These are phyloP conservation scores for Sylvicola cinctus DNA, from an alignment of 2,888 invertebrate genomes.

Conservation along the genomic window DNA sequence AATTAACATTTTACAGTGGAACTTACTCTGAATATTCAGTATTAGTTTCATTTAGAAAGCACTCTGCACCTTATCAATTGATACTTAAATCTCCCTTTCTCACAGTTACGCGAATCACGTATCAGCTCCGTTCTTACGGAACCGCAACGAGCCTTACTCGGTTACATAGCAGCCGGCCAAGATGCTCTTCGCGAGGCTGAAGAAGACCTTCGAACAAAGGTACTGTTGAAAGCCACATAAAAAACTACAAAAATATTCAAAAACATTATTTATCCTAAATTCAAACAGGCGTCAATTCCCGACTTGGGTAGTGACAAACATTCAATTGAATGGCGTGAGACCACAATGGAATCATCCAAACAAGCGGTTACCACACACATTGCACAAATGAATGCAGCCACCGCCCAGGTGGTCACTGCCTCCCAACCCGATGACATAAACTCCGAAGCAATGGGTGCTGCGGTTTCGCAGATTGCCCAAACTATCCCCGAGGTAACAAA, in stretches of 20 bases:
- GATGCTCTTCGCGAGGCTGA: conserved; percentile 76
- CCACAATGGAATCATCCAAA: conserved; percentile 81
- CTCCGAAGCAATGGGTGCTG: conserved; percentile 88
- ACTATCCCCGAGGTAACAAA: conserved; percentile 92
- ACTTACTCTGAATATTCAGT: too few species aligned
- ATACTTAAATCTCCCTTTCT: background rate
- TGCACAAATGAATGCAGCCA: conserved; percentile 98
- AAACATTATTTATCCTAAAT: conserved; percentile 1
- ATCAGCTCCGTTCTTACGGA: conserved; percentile 72
- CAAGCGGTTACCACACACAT: conserved; percentile 94
- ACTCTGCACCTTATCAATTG: too few species aligned
- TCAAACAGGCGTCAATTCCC: conserved; percentile 31
- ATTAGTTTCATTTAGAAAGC: too few species aligned
- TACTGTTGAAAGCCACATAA: conserved; percentile 9
- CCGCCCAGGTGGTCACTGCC: conserved; percentile 90
- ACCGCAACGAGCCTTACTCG: conserved; percentile 80
- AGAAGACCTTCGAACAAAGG: conserved; percentile 40
- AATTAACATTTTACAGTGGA: too few species aligned
- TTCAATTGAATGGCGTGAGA: conserved; percentile 84
- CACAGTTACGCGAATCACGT: conserved; percentile 58
- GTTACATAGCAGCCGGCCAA: conserved; percentile 77
- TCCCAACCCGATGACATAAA: conserved; percentile 81
- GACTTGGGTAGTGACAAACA: conserved; percentile 66
- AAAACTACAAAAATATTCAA: background rate
- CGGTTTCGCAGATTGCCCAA: conserved; percentile 90